These are phyloP conservation scores for Erinaceus europaeus DNA, from an alignment of 2,113 vertebrate genomes.

Conservation along the genomic window DNA sequence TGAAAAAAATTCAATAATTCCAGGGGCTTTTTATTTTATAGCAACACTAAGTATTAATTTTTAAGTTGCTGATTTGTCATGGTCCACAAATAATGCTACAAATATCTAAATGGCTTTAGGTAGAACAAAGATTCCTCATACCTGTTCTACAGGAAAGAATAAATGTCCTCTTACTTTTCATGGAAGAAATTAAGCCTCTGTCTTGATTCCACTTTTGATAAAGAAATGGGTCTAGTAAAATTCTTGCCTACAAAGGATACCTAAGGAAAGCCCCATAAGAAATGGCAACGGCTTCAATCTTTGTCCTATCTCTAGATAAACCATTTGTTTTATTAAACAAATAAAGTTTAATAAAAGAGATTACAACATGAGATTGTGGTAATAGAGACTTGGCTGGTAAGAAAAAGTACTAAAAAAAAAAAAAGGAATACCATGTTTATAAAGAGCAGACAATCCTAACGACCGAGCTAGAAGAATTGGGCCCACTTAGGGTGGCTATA, in stretches of 20 bases:
- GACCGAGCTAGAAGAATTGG: too few species aligned
- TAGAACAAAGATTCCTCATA: too few species aligned
- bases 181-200: neutral
- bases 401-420: too few species aligned
- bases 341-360: neutral
- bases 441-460: too few species aligned
- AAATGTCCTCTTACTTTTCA: neutral
- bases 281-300: neutral
- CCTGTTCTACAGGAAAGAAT: neutral
- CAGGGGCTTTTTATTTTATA: too few species aligned
- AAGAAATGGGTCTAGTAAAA: neutral
- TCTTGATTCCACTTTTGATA: neutral
- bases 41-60: too few species aligned
- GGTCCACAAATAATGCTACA: too few species aligned
- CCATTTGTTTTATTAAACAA: neutral
- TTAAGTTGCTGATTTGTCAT: too few species aligned
- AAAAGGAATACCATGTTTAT: too few species aligned
- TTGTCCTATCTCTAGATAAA: neutral
- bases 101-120: too few species aligned
- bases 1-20: too few species aligned
- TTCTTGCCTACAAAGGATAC: neutral
- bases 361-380: neutral
- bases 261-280: neutral
- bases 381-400: neutral
- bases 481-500: accelerated